A percentile compares a stretch with the other conserved stretches of the same genome.
Conservation (phyloP, 2,797 vertebrate genomes). For the Xenentodon cancila region DNA sequence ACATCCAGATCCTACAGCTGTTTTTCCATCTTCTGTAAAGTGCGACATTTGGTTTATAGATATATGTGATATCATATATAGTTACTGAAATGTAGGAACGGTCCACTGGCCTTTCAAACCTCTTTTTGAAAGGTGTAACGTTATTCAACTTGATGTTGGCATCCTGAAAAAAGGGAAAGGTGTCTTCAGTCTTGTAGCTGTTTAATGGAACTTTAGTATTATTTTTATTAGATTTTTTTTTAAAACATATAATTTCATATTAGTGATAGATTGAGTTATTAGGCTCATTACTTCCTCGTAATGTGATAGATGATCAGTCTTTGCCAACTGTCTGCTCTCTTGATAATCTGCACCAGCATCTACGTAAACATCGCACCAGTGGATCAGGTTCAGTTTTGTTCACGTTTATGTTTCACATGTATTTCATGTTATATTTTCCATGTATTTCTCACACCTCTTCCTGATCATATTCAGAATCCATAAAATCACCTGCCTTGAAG, state of each 20-base stretch:
- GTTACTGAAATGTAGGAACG: conserved; percentile 22
- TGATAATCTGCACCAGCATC: no score
- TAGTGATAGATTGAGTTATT: no score
- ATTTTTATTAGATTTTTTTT: no score
- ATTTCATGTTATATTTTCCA: background rate
- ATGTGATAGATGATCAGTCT: no score
- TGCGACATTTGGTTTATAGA: conserved; percentile 12
- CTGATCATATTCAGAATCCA: conserved; percentile 83
- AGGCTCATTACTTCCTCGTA: no score
- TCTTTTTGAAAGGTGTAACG: conserved; percentile 17
- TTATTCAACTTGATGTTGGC: no score
- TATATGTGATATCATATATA: conserved; percentile 5
- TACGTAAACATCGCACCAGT: no score
- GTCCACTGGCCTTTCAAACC: conserved; percentile 1
- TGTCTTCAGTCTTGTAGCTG: no score
- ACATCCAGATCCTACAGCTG: conserved; percentile 24
- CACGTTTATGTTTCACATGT: background rate
- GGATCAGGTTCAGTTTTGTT: background rate
- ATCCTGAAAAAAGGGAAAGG: no score
- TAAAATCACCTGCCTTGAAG: conserved; percentile 88
- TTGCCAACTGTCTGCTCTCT: no score
- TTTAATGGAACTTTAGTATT: no score
- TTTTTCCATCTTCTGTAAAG: conserved; percentile 22
- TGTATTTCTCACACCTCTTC: conserved; percentile 2
- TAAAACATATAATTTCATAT: no score